Percentiles rank a stretch among this genome's conserved stretches.
Evolutionary conservation across 1,140 invertebrate species (phyloP).

Genomic region (Euwallacea fornicatus): DNA sequence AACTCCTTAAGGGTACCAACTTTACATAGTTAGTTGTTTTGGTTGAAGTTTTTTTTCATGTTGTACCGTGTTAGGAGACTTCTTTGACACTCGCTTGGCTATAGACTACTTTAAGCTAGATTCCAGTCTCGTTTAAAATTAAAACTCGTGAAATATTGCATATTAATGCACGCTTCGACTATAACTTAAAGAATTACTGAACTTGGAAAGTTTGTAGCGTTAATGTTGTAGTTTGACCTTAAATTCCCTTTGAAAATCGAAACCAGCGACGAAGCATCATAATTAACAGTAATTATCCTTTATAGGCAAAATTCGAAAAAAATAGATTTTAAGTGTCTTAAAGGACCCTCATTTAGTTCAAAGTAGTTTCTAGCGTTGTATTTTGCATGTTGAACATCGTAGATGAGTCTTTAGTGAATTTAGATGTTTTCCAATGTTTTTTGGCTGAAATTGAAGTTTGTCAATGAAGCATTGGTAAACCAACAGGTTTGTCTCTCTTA

Average conservation of each 20-base stretch:
- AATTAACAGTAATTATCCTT: no score
- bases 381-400: slow-evolving; percentile 39
- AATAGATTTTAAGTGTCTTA: no score
- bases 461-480: no score
- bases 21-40: no score
- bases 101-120: slow-evolving; percentile 34
- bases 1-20: neutral
- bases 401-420: slow-evolving; percentile 28
- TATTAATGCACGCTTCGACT: neutral
- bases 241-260: no score
- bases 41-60: neutral
- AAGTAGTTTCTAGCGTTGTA: slow-evolving; percentile 38
- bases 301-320: no score
- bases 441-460: neutral
- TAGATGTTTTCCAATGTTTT: slow-evolving; percentile 18
- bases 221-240: no score
- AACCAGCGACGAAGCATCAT: no score
- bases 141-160: no score
- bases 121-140: neutral
- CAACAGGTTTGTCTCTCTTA: neutral
- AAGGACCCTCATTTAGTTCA: slow-evolving; percentile 25
- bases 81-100: no score
- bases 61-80: neutral
- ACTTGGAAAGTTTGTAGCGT: neutral
- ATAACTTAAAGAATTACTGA: neutral